These are phyloP conservation scores for Anastrepha obliqua DNA, from an alignment of 1,140 invertebrate species.

Conservation along the genomic window DNA sequence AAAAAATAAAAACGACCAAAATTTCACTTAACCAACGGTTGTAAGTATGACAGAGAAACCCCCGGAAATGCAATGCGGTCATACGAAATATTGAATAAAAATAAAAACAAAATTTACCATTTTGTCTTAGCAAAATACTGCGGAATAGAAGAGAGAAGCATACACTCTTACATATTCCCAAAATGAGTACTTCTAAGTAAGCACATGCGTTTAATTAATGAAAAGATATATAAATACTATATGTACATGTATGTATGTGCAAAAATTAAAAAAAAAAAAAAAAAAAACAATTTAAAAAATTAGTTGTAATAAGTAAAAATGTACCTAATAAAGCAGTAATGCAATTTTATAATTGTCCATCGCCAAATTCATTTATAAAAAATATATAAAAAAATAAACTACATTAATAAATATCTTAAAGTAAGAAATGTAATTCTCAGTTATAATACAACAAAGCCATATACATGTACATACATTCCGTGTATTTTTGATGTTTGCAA, in stretches of 20 bases:
- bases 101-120: background rate
- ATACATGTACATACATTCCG: background rate
- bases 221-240: no score
- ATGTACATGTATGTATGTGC: background rate
- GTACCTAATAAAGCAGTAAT: conserved; percentile 39
- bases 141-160: no score
- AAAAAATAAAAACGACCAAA: background rate
- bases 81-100: background rate
- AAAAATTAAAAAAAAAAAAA: background rate
- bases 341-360: conserved; percentile 35
- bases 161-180: no score
- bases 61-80: background rate
- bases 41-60: background rate
- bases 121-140: background rate
- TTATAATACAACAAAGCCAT: background rate
- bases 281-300: background rate
- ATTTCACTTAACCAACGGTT: conserved; percentile 3
- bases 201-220: no score
- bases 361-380: conserved; percentile 41
- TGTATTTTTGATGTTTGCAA: background rate
- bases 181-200: no score
- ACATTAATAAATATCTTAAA: background rate
- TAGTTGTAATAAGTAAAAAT: conserved; percentile 4
- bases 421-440: background rate
- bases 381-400: background rate